These are phyloP conservation scores for Philereme vetulata DNA, from an alignment of 2,888 invertebrate genomes.

Conservation along the genomic window DNA sequence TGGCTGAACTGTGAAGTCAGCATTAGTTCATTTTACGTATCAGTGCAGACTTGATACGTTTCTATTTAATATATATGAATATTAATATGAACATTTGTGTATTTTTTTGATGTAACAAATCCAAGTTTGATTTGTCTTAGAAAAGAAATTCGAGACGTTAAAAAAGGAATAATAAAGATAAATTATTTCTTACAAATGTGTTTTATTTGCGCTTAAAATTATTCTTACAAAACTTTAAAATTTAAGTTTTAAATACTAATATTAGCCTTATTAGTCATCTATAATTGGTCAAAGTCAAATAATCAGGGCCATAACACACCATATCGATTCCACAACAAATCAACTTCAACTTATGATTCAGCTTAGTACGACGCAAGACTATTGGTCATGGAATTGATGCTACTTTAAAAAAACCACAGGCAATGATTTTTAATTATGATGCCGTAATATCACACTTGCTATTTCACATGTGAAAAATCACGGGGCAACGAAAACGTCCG, in stretches of 20 bases:
- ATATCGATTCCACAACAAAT: no score
- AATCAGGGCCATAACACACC: no score
- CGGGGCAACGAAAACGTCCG: no score
- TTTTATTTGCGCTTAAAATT: conserved; percentile 61
- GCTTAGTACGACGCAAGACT: no score
- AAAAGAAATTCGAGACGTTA: conserved; percentile 79
- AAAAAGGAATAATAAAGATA: conserved; percentile 80
- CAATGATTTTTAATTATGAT: no score
- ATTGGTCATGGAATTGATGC: no score
- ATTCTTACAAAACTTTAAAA: neutral
- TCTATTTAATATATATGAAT: conserved; percentile 73
- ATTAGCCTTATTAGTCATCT: neutral
- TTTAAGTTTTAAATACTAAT: neutral
- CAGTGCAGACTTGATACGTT: conserved; percentile 59
- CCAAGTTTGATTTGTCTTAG: conserved; percentile 82
- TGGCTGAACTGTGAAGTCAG: conserved; percentile 9
- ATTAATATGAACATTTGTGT: conserved; percentile 76
- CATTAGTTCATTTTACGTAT: conserved; percentile 22
- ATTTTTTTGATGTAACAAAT: conserved; percentile 82
- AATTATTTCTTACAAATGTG: conserved; percentile 80
- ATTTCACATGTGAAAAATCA: no score
- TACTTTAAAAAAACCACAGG: no score
- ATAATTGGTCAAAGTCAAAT: no score
- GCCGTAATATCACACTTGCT: no score
- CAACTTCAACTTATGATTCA: no score